Evolutionary conservation across 1,140 invertebrate genomes (phyloP), one percentile per base, ranked within the genome.

Genomic region (Drosophila bocqueti): DNA sequence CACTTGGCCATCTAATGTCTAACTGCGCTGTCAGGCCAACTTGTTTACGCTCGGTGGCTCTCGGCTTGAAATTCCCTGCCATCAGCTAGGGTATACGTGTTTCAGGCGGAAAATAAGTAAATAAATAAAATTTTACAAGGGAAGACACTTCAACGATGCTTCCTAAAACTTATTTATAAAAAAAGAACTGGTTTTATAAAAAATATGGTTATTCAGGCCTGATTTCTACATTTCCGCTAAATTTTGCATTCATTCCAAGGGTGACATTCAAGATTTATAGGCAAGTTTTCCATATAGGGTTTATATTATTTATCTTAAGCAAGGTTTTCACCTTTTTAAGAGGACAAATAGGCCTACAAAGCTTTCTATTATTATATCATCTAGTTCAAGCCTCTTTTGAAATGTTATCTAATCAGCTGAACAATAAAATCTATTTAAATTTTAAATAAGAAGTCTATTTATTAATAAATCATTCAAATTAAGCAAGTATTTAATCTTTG

Each of bases 1-100:
- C 84, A 89, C 69, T 84, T 81, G 79, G 65, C 77, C 83, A 81
- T 89, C 84, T 87, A 87, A 89, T 83, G 77, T 81, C 81, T 89
- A 89, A 89, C 84, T 89, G 81, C 46, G 59, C 84, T 90, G 84
- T 90, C 85, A 89, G 78, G 81, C 76, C 75, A 79, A 89, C 77
- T 81, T 90, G 84, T 89, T 89, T 89, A 90, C 74, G 84, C 83
- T 83, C 60, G 43, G 10, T 61, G 75, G 80, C 61, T 75, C 63
- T 77, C 54, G 54, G 34, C 31, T 49, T 15, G 38, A 29, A 36
- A 40, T 72, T 18, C 54, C 40, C 54, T 57, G 43, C 15, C 29
- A 49, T 59, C 67, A 24, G 34, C 49, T 69, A 40, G 63, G 63
- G 47, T 40, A 66, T 43, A 34, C 29, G 7, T 29, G 10, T 46